Base-by-base conservation (phyloP, 2,888 invertebrate species). In the Chironomus riparius region DNA sequence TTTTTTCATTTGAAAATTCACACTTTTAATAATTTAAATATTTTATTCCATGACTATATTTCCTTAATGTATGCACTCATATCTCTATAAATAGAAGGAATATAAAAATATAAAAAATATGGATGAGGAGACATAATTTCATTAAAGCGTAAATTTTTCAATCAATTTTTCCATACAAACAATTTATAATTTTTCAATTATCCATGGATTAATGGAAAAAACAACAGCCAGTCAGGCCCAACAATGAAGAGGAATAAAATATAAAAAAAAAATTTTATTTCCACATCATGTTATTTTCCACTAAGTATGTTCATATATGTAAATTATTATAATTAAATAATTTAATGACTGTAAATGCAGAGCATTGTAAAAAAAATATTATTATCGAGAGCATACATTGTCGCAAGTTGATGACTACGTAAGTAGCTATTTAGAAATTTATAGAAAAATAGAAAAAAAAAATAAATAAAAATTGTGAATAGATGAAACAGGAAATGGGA, bases 61-160 rank as follows among this genome's bases (percentile, higher is more conserved):
- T 65, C 21, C 21, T 65, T 24, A 65, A 21, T 18, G 3, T 13
- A 18, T 65, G 18, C 65, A 65, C 12, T 24, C 21, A 13, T 21
- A 10, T 4, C 21, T 21, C 65, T 15, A 15, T 15, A 65, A 65
- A 65, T 65, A 21, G 28, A 24, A n/a, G 22, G 3, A 24, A 2
- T 24, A 7, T 18, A 21, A 2, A 6, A 62, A 22, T 13, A 12
- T 13, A 22, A 47, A 28, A 22, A 18, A 47, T n/a, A 68, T n/a
- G 18, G 21, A 70, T 70, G 15, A 56, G 4, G 56, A 56, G 18
- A 12, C 21, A 65, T 65, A 65, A 65, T 65, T 65, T 65, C 65
- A 65, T 65, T 71, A 71, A 71, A 50, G 71, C 71, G 71, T 71
- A 65, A 65, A 65, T 65, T 65, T 65, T 65, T 65, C 65, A 65